Base-by-base conservation (phyloP, 2,888 invertebrate genomes). In the Crocallis elinguaria region DNA sequence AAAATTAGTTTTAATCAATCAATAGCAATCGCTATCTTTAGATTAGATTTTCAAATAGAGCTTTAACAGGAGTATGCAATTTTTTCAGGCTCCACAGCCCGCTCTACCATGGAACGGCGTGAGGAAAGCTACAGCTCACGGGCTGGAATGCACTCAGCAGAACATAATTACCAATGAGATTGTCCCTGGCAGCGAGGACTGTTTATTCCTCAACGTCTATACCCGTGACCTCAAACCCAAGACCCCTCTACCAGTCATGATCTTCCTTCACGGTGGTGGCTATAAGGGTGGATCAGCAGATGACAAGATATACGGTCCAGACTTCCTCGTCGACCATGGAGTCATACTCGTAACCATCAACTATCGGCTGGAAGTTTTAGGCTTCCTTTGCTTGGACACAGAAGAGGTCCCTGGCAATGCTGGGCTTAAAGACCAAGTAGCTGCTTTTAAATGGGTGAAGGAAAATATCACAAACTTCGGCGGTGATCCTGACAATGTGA, bases 261-360 rank as follows among this genome's bases (percentile, higher is more conserved):
- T 82, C 0, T 82, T 71, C 45, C 74, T 82, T 14, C 79, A 82
- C 23, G 82, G 82, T 11, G 82, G 82, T 0, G 79, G 67, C 0
- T 83, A 67, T 33, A 66, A 67, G 33, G 67, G 70, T 4, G 82
- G 80, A 8, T 75, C 82, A 0, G 80, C 78, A 1, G 84, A 92
- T 60, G 84, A 80, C 0, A 84, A 87, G 21, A 66, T 85, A 3
- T 92, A 91, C 52, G 93, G 93, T 0, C 92, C 93, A 1, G 92
- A 93, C 53, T 92, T 91, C 59, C 76, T 0, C 79, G 60, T 84
- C 0, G 60, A 62, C 2, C 73, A 80, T 19, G 71, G 62, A 5
- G 78, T 83, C 0, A 32, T 84, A 1, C 53, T 82, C 5, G 78
- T 83, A 0, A 82, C 82, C 0, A 52, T 82, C 2, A 84, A 84